Conservation (phyloP, 2,113 vertebrate species). For the Zosterops borbonicus region DNA sequence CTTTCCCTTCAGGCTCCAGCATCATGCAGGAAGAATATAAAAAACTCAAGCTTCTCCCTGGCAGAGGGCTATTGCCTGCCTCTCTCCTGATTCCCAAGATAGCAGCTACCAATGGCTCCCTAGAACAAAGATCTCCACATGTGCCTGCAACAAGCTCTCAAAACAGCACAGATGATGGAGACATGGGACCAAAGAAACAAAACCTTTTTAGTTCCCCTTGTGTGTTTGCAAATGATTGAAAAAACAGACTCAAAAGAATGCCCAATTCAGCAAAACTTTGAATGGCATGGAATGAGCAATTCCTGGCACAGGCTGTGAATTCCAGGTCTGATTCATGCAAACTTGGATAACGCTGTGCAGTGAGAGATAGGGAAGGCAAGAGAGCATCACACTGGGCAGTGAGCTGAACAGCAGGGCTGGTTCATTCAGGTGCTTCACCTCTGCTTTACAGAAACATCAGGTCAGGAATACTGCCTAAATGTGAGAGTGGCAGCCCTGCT, state of each 20-base stretch:
- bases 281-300: neutral
- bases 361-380: neutral
- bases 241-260: neutral
- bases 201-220: neutral
- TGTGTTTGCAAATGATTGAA: neutral
- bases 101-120: neutral
- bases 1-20: neutral
- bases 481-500: neutral
- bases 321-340: slow-evolving; percentile 11
- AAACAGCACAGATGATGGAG: neutral
- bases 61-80: neutral
- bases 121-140: neutral
- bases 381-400: neutral
- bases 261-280: neutral
- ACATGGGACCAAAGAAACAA: neutral
- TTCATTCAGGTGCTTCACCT: rapidly evolving
- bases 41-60: neutral
- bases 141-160: neutral
- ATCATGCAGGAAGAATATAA: neutral
- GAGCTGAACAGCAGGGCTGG: neutral
- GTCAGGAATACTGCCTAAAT: neutral
- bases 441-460: neutral
- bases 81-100: neutral
- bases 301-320: neutral
- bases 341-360: neutral